A percentile compares a stretch with the other conserved stretches of the same genome.
phyloP scores from a whole-genome alignment of 2,888 invertebrate genomes.

The Noctua fimbriata region DNA sequence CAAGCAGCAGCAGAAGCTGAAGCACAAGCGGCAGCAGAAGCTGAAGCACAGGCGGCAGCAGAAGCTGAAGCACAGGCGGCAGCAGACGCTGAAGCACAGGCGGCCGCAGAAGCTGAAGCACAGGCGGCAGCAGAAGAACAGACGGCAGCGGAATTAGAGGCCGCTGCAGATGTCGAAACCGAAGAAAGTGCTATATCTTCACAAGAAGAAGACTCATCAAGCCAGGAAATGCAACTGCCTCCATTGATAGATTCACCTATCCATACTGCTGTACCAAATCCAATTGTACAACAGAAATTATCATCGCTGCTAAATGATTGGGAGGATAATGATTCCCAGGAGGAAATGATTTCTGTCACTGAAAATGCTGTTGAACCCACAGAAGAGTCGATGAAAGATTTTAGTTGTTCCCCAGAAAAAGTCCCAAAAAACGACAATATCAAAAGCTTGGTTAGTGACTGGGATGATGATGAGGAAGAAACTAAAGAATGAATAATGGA shows the following conservation, averaged over 20 bases:
- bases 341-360: conserved; percentile 65
- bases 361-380: conserved; percentile 37
- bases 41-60: too few relatives aligned
- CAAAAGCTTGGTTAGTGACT: conserved; percentile 87
- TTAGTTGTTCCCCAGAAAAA: conserved; percentile 20
- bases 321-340: conserved; percentile 88
- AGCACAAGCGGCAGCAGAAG: conserved; percentile 2
- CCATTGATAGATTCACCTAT: conserved; percentile 44
- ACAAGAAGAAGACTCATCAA: conserved; percentile 67
- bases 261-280: conserved; percentile 54
- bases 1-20: not conserved
- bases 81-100: not conserved
- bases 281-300: conserved; percentile 78
- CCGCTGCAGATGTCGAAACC: conserved; percentile 50
- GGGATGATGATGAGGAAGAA: conserved; percentile 88
- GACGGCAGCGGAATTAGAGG: not conserved
- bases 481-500: conserved; percentile 60
- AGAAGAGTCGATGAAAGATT: conserved; percentile 30
- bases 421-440: conserved; percentile 81
- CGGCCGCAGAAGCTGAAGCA: not conserved
- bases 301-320: conserved; percentile 87
- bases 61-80: not conserved
- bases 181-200: conserved; percentile 72
- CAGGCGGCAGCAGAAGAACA: conserved; percentile 1
- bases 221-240: conserved; percentile 49